Percentiles rank a stretch among this genome's conserved stretches.
phyloP scores from a whole-genome alignment of 37 sponge, comb jelly and placozoan genomes.

The Oopsacas minuta region DNA sequence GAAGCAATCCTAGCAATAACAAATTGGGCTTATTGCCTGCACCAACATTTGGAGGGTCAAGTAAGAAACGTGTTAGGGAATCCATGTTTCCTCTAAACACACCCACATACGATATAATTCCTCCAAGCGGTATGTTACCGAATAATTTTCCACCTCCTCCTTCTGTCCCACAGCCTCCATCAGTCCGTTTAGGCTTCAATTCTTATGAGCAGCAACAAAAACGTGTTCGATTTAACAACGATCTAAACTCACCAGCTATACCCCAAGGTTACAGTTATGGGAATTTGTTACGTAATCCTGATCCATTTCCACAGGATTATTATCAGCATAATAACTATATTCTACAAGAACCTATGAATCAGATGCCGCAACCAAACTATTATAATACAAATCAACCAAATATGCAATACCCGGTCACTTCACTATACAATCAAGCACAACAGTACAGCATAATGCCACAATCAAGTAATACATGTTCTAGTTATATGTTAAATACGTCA shows the following conservation, averaged over 20 bases:
- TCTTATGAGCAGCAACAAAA: slow-evolving; percentile 4
- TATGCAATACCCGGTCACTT: neutral
- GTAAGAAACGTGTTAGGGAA: neutral
- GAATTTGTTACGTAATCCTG: neutral
- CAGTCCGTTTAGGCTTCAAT: neutral
- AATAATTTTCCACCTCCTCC: neutral
- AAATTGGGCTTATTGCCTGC: neutral
- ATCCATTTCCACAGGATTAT: neutral
- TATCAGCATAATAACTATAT: neutral
- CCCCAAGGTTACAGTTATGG: neutral
- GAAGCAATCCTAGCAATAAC: neutral
- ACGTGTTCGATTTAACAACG: neutral
- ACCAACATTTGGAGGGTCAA: neutral
- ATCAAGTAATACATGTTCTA: neutral
- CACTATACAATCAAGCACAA: neutral
- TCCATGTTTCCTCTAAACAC: neutral
- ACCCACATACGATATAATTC: neutral
- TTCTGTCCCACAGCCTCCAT: neutral
- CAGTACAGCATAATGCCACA: neutral
- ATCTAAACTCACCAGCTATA: neutral
- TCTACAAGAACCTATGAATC: neutral
- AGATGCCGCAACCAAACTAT: neutral
- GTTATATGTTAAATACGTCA: neutral
- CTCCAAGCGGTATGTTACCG: neutral
- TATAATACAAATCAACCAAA: neutral